These are phyloP conservation scores for Kryptolebias marmoratus DNA, from an alignment of 2,113 vertebrate species.

Conservation along the genomic window DNA sequence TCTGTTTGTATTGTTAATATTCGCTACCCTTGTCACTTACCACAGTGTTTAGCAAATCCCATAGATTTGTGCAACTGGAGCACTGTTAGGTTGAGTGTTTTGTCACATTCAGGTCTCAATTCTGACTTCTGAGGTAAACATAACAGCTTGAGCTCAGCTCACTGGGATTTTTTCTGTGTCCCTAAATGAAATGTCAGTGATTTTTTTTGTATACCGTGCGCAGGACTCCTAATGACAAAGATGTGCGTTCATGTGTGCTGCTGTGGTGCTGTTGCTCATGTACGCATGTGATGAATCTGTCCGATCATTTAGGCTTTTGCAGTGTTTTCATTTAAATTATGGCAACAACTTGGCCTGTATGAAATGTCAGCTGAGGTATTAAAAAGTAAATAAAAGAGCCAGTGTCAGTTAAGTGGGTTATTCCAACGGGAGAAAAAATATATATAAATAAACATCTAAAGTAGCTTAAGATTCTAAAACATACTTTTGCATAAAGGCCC, in stretches of 20 bases:
- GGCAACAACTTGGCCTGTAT: background rate
- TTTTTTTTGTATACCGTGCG: too few relatives aligned
- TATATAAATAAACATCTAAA: background rate
- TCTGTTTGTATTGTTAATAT: too few relatives aligned
- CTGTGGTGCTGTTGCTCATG: background rate
- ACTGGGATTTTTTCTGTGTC: too few relatives aligned
- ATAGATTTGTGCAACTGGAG: too few relatives aligned
- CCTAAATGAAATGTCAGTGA: too few relatives aligned
- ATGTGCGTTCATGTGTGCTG: background rate
- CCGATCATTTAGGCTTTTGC: background rate
- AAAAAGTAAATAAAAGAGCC: background rate
- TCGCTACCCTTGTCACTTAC: too few relatives aligned
- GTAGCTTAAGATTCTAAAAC: background rate
- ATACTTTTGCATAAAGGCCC: conserved; percentile 1
- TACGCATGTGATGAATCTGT: background rate
- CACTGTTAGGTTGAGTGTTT: too few relatives aligned
- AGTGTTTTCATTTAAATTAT: background rate
- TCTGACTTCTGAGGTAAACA: too few relatives aligned
- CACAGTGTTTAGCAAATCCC: too few relatives aligned
- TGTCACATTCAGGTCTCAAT: too few relatives aligned
- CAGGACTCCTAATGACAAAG: too few relatives aligned
- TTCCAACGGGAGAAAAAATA: background rate
- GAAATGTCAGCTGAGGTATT: background rate
- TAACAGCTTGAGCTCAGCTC: too few relatives aligned
- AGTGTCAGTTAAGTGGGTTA: background rate